These are phyloP conservation scores for Paguma larvata DNA, from an alignment of 2,797 vertebrate species.

Conservation along the genomic window DNA sequence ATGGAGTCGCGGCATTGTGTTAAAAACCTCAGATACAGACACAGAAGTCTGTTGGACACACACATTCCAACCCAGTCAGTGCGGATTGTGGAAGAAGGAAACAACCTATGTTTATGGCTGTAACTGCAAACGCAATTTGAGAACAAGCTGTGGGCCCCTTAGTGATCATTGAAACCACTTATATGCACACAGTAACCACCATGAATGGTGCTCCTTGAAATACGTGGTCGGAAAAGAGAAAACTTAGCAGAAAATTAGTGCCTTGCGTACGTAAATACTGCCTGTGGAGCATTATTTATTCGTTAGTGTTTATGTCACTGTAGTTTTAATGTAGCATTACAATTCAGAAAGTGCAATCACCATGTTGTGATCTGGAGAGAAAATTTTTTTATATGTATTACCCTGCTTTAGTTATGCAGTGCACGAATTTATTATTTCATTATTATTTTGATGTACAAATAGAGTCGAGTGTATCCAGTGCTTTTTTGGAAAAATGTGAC, in stretches of 20 bases:
- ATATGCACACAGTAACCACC: background rate
- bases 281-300: slow-evolving; percentile 54
- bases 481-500: slow-evolving; percentile 10
- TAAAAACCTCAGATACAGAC: slow-evolving; percentile 2
- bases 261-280: slow-evolving; percentile 1
- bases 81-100: slow-evolving; percentile 3
- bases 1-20: background rate
- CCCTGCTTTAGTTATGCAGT: background rate
- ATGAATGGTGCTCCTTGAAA: slow-evolving; percentile 33
- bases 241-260: slow-evolving; percentile 54
- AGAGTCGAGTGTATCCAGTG: slow-evolving; percentile 14
- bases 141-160: background rate
- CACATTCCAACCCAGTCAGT: background rate
- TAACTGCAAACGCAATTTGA: background rate
- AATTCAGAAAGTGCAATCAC: slow-evolving; percentile 54
- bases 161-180: slow-evolving; percentile 18
- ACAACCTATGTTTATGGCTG: background rate
- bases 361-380: background rate
- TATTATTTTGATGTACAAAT: slow-evolving; percentile 61
- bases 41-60: background rate
- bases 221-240: slow-evolving; percentile 20
- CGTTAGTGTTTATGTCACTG: slow-evolving; percentile 33
- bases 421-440: slow-evolving; percentile 63
- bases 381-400: slow-evolving; percentile 30
- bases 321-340: slow-evolving; percentile 49